phyloP scores from a whole-genome alignment of 2,888 invertebrate genomes.

The Protophormia terraenovae region DNA sequence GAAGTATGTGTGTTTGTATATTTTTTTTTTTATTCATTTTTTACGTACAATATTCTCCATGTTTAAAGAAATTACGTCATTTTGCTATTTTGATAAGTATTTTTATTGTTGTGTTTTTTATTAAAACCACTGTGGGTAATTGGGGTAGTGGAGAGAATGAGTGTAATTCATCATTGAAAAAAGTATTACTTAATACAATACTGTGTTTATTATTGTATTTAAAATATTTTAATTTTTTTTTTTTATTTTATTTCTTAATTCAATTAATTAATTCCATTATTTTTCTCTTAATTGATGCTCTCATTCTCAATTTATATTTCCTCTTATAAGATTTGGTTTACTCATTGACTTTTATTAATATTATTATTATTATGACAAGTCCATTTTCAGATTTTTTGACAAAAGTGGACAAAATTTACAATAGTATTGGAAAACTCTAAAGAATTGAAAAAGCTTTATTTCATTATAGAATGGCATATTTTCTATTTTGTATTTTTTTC shows the following conservation, averaged over 20 bases:
- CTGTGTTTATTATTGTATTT: neutral
- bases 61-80: constrained; percentile 64
- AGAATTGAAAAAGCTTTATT: too few species aligned
- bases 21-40: constrained; percentile 11
- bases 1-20: neutral
- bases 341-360: too few species aligned
- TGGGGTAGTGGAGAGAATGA: neutral
- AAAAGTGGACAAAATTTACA: too few species aligned
- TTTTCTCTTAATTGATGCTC: neutral
- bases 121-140: neutral
- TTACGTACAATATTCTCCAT: constrained; percentile 36
- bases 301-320: neutral
- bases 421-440: too few species aligned
- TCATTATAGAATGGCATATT: too few species aligned
- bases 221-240: neutral
- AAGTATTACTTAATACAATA: constrained; percentile 6
- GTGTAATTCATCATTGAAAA: constrained; percentile 18
- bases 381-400: too few species aligned
- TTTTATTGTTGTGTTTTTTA: neutral
- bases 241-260: too few species aligned
- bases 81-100: constrained; percentile 36
- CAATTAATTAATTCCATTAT: constrained; percentile 22
- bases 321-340: neutral
- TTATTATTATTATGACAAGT: too few species aligned
- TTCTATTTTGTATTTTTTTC: too few species aligned